Evolutionary conservation across 2,113 vertebrate species (phyloP).

Genomic region (Epinephelus moara): DNA sequence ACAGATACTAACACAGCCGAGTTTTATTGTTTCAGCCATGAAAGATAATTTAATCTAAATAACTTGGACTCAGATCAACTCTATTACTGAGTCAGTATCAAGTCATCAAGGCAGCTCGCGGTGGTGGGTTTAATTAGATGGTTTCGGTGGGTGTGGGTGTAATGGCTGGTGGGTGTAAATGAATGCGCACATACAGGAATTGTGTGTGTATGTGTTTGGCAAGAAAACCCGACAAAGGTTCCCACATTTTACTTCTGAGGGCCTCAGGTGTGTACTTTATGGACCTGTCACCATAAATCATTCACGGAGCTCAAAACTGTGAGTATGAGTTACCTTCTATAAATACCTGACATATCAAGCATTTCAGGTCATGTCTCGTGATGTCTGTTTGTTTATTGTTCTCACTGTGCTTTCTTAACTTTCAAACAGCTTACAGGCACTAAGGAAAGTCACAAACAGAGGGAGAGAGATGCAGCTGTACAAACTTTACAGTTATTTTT

Average conservation of each 20-base stretch:
- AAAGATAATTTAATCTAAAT: conserved; percentile 8
- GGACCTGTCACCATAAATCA: conserved; percentile 62
- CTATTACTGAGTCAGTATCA: conserved; percentile 9
- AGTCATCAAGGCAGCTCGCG: background rate
- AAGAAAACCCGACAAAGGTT: conserved; percentile 8
- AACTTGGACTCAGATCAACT: background rate
- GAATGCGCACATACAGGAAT: background rate
- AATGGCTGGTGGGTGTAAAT: conserved; percentile 9
- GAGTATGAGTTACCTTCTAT: background rate
- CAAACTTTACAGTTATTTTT: background rate
- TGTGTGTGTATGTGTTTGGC: background rate
- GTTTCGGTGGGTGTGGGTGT: background rate
- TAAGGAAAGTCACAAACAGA: background rate
- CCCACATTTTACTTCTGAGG: conserved; percentile 30
- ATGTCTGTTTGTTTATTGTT: background rate
- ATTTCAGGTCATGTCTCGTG: conserved; percentile 5
- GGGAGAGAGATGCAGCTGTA: background rate
- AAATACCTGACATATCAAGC: conserved; percentile 58
- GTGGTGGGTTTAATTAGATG: conserved; percentile 24
- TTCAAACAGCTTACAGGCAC: background rate
- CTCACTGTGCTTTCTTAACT: background rate
- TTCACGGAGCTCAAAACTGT: background rate
- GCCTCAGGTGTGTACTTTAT: conserved; percentile 36
- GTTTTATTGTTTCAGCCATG: background rate
- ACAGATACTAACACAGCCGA: background rate